Evolutionary conservation across 2,888 invertebrate genomes (phyloP).

Genomic region (Lasioglossum malachurum): DNA sequence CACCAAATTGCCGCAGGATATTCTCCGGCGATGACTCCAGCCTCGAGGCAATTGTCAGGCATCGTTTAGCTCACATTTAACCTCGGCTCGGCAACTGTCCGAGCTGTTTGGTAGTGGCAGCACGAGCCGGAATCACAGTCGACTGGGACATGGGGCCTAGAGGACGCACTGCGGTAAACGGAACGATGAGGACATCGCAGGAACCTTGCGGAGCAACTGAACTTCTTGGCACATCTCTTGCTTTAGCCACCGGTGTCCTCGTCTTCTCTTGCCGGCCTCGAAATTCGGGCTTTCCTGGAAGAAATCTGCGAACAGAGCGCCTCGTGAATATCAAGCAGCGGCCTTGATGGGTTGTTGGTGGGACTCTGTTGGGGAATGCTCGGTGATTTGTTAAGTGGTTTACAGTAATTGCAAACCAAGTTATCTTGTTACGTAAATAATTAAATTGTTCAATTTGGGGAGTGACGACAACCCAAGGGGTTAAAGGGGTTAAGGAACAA

Average conservation of each 20-base stretch:
- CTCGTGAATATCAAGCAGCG: background rate
- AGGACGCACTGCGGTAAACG: conserved; percentile 55
- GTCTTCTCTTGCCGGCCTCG: conserved; percentile 28
- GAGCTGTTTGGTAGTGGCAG: conserved; percentile 66
- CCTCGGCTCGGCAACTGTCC: background rate
- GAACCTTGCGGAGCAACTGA: conserved; percentile 52
- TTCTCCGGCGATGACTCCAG: background rate
- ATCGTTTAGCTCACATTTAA: conserved; percentile 30
- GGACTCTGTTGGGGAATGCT: background rate
- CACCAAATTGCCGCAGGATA: background rate
- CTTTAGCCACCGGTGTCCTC: background rate
- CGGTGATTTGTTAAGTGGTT: background rate
- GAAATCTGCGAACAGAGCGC: conserved; percentile 26
- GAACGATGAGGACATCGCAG: conserved; percentile 41
- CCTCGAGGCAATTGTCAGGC: conserved; percentile 11
- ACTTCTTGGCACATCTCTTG: conserved; percentile 61
- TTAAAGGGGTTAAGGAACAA: background rate
- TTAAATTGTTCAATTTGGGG: background rate
- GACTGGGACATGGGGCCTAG: conserved; percentile 49
- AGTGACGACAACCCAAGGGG: background rate
- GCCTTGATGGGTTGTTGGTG: background rate
- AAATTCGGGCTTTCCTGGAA: conserved; percentile 40
- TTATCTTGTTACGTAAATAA: background rate
- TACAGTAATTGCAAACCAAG: background rate
- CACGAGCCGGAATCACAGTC: conserved; percentile 49